Evolutionary conservation across 1,140 invertebrate genomes (phyloP), one percentile per base, ranked within the genome.

Genomic region (Asobara japonica): DNA sequence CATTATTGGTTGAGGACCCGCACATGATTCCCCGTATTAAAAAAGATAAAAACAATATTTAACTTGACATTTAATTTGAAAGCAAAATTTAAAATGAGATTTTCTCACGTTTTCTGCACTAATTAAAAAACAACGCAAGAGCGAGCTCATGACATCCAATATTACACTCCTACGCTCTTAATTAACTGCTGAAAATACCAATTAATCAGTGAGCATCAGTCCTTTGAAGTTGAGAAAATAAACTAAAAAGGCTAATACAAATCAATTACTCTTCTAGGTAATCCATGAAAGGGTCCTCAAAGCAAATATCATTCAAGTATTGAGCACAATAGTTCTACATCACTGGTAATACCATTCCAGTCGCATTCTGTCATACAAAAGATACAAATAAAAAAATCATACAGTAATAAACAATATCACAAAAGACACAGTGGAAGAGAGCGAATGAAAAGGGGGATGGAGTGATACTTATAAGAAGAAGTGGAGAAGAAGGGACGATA

Each of bases 401-500:
- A 62, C 51, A 62, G 60, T 30, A 31, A 56, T 25, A 56, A 56
- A 56, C 51, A 56, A 56, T 56, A 56, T 56, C 51, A 56, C 51
- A 56, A 56, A 25, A 62, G 27, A 62, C 13, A 62, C 6, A 64
- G 60, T 62, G 33, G 51, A 69, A 60, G 16, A 62, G 36, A 62
- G 36, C 27, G 41, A 64, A 65, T 30, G 48, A 65, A 70, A 45
- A 71, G 11, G 36, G 33, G 45, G 25, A 16, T 65, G 22, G 8
- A 27, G 20, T 4, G 2, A 62, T 62, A 29, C 27, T 29, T 3
- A 16, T 29, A 65, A 51, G 16, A 27, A 72, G 29, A 29, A 64
- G 29, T 66, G 38, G 70, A 72, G 16, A 66, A 31, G 20, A 31
- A 30, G 31, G n/a, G n/a, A n/a, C n/a, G n/a, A n/a, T 20, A 72